Evolutionary conservation across 2,797 vertebrate genomes (phyloP).

Genomic region (Phoebastria nigripes): DNA sequence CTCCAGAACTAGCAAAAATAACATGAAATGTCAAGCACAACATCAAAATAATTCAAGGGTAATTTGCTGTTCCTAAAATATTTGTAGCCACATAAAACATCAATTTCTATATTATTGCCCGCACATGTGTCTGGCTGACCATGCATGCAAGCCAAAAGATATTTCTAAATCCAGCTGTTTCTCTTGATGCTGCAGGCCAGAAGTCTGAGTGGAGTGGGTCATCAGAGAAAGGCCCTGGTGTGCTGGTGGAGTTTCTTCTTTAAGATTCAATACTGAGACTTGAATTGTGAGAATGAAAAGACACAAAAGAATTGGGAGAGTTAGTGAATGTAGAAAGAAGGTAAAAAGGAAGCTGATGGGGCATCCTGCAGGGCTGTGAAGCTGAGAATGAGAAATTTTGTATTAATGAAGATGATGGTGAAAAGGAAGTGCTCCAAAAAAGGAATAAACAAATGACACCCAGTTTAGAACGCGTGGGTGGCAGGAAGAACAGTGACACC

Average conservation of each 20-base stretch:
- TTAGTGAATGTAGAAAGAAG: background rate
- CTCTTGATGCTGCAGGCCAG: background rate
- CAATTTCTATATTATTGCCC: background rate
- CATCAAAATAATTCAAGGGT: conserved; percentile 27
- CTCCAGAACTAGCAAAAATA: conserved; percentile 41
- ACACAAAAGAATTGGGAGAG: background rate
- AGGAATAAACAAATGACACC: background rate
- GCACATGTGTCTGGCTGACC: background rate
- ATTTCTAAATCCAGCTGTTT: background rate
- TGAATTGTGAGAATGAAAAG: background rate
- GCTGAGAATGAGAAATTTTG: background rate
- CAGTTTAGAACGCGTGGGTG: conserved; percentile 1
- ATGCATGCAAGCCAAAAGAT: background rate
- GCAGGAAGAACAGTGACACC: conserved; percentile 6
- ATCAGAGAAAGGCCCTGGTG: background rate
- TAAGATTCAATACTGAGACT: background rate
- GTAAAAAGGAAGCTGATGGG: background rate
- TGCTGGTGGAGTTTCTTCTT: background rate
- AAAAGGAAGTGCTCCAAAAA: background rate
- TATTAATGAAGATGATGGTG: background rate
- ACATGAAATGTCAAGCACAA: background rate
- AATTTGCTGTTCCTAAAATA: conserved; percentile 24
- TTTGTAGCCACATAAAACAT: background rate
- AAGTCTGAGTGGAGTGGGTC: background rate
- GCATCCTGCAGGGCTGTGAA: background rate